Evolutionary conservation across 1,140 invertebrate species (phyloP), one percentile per base, ranked within the genome.

Genomic region (Danaus melanippus): DNA sequence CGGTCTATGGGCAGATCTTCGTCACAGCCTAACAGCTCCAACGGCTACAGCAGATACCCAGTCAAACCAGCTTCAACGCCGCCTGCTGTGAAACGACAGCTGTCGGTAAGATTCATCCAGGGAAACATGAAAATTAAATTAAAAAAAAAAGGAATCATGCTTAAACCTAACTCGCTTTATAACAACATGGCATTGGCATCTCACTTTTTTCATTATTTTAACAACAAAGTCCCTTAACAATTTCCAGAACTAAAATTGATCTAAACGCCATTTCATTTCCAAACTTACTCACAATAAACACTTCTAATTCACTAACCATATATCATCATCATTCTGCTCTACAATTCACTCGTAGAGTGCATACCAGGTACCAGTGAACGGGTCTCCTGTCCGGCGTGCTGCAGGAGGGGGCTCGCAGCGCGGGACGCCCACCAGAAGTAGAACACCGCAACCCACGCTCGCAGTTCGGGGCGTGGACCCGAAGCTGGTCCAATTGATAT

Each of bases 401-500:
- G 89, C 88, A 3, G 72, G 84, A 56, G 73, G 78, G 48, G 64
- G 88, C 58, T 72, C 87, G 50, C 69, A 86, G 70, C 60, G 81
- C 0, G 80, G 78, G 41, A 79, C 83, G 12, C 77, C 87, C 52
- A 81, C 88, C 0, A 60, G 85, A 17, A 83, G 78, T 52, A 77
- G 87, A 53, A 84, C 86, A 49, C 82, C 86, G 42, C 85, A 89
- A 52, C 64, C 86, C 10, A 69, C 87, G 40, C 75, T 85, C 1
- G 82, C 86, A 10, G 87, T 95, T 8, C 91, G 93, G 62, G 93
- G 93, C 1, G 92, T 95, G 8, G 97, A 98, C 84, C 92, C 94
- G n/a, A 97, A 97, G 83, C 91, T 98, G 55, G 94, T 93, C 48
- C 93, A 95, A 87, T 88, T 92, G 32, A 93, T 94, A 62, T 79